phyloP scores from a whole-genome alignment of 2,888 invertebrate genomes.

The Cantharis flavilabris region DNA sequence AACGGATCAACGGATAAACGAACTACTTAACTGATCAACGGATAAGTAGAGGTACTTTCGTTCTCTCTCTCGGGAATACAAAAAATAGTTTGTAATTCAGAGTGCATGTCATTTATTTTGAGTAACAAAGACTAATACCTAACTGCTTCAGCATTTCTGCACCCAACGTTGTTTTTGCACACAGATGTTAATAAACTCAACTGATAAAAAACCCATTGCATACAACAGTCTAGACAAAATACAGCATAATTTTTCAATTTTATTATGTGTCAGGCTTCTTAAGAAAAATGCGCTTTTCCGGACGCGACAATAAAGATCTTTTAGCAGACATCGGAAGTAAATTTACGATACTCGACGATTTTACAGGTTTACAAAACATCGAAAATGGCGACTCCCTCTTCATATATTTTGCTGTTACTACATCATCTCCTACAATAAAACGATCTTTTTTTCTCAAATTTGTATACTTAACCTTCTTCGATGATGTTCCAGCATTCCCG shows the following conservation, averaged over 20 bases:
- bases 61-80: no score
- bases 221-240: neutral
- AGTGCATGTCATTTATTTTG: no score
- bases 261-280: neutral
- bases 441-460: neutral
- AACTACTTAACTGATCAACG: no score
- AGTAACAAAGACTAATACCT: no score
- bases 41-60: no score
- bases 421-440: neutral
- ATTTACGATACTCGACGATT: neutral
- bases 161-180: no score
- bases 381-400: conserved; percentile 9
- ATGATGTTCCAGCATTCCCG: neutral
- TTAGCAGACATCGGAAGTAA: neutral
- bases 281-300: neutral
- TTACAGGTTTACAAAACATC: conserved; percentile 8
- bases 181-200: no score
- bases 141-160: no score
- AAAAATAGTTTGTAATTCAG: no score
- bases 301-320: neutral
- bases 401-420: neutral
- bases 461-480: neutral
- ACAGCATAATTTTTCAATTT: neutral
- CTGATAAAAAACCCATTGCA: no score
- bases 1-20: no score